Conservation (phyloP, 2,797 vertebrate species). For the Otolemur crassicaudatus region DNA sequence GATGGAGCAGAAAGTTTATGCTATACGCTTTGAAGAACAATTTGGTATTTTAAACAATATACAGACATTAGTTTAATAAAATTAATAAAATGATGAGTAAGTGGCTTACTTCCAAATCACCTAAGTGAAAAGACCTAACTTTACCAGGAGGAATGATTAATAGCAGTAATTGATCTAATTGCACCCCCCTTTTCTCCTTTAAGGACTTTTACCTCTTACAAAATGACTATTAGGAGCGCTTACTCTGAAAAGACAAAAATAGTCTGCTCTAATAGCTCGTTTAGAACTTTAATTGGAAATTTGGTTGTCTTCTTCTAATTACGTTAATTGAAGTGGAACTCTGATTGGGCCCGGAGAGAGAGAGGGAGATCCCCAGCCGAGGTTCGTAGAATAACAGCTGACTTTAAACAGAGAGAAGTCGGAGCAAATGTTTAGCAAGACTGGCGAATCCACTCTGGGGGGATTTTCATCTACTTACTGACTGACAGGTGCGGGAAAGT, state of each 20-base stretch:
- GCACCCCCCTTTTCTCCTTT: conserved; percentile 48
- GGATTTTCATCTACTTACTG: conserved; percentile 84
- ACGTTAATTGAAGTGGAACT: conserved; percentile 86
- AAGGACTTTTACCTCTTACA: conserved; percentile 60
- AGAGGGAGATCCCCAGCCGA: conserved; percentile 75
- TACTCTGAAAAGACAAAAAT: conserved; percentile 69
- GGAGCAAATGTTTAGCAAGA: conserved; percentile 81
- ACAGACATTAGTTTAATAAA: background rate
- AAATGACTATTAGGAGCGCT: conserved; percentile 64
- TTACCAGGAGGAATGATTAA: conserved; percentile 9
- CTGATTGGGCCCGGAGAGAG: conserved; percentile 81
- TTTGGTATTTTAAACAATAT: conserved; percentile 3
- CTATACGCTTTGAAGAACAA: background rate
- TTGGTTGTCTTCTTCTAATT: conserved; percentile 85
- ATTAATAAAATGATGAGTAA: conserved; percentile 44
- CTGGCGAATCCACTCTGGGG: conserved; percentile 73
- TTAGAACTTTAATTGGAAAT: conserved; percentile 85
- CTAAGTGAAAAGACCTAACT: background rate
- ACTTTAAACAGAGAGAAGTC: conserved; percentile 77
- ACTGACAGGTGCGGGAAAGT: conserved; percentile 81
- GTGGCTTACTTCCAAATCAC: conserved; percentile 49
- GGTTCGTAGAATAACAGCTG: conserved; percentile 71
- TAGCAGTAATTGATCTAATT: conserved; percentile 27
- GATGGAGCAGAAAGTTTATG: background rate
- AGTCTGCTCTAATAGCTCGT: conserved; percentile 80